Evolutionary conservation across 92 coral and sea anemone species (phyloP).

Genomic region (Phymanthus crucifer): DNA sequence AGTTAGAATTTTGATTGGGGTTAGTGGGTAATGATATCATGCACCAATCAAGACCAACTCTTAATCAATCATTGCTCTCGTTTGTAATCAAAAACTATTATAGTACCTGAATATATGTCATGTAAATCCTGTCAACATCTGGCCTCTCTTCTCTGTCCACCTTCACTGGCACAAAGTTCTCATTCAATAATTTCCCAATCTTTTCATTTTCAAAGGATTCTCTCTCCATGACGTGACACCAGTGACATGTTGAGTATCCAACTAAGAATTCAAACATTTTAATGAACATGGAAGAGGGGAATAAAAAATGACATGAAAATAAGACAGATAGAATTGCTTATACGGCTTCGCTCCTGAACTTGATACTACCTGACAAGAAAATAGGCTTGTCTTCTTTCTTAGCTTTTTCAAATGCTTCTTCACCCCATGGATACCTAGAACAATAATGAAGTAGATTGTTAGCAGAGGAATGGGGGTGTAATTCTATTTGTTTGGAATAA

Average conservation of each 20-base stretch:
- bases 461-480: no score
- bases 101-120: conserved; percentile 94
- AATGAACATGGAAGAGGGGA: no score
- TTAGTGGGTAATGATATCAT: no score
- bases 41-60: no score
- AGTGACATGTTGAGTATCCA: conserved; percentile 97
- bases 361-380: conserved; percentile 89
- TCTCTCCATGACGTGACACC: conserved; percentile 75
- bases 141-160: conserved; percentile 98
- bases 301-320: not conserved
- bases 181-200: conserved; percentile 84
- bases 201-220: conserved; percentile 95
- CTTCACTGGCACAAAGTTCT: conserved; percentile 90
- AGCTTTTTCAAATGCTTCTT: conserved; percentile 96
- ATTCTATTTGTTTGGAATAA: no score
- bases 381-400: conserved; percentile 88
- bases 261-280: conserved; percentile 37
- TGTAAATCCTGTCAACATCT: conserved; percentile 95
- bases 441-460: no score
- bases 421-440: conserved; percentile 97
- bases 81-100: not conserved
- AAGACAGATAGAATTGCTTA: not conserved
- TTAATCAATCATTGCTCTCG: not conserved
- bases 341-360: no score
- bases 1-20: no score